phyloP scores from a whole-genome alignment of 37 sponge, comb jelly and placozoan species.

The Spongilla lacustris region DNA sequence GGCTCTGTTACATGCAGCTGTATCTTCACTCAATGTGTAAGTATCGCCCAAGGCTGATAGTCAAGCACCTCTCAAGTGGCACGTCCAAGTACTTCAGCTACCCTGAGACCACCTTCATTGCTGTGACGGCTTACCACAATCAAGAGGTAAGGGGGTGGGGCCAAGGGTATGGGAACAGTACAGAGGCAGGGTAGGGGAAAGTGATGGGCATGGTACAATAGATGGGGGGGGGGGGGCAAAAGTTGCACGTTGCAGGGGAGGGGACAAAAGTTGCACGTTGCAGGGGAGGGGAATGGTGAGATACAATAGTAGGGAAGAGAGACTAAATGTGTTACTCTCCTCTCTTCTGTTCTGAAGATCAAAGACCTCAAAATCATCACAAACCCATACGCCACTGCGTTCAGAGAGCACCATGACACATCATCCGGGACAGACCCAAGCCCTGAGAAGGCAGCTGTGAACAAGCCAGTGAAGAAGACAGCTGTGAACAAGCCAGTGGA shows the following conservation, averaged over 20 bases:
- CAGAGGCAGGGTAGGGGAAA: not conserved
- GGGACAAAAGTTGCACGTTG: too few relatives aligned
- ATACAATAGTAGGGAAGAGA: too few relatives aligned
- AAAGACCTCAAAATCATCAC: constrained; percentile 35
- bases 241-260: too few relatives aligned
- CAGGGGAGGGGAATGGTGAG: too few relatives aligned
- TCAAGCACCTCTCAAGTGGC: not conserved
- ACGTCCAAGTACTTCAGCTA: constrained; percentile 22
- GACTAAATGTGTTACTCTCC: too few relatives aligned
- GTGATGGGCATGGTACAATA: not conserved
- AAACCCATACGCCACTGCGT: constrained; percentile 40
- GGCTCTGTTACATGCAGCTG: constrained; percentile 29
- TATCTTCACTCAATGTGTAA: constrained; percentile 60
- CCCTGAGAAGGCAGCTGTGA: not conserved
- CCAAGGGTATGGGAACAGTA: too few relatives aligned
- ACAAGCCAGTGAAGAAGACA: not conserved
- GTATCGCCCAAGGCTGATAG: constrained; percentile 28
- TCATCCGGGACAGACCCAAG: not conserved
- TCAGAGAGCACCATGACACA: constrained; percentile 8
- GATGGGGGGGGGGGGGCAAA: too few relatives aligned
- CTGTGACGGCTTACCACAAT: constrained; percentile 64
- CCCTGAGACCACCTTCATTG: constrained; percentile 55
- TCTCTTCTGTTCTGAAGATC: not conserved
- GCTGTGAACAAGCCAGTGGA: not conserved
- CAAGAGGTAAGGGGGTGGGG: not conserved